Evolutionary conservation across 2,113 vertebrate genomes (phyloP).

Genomic region (Lepus timidus): DNA sequence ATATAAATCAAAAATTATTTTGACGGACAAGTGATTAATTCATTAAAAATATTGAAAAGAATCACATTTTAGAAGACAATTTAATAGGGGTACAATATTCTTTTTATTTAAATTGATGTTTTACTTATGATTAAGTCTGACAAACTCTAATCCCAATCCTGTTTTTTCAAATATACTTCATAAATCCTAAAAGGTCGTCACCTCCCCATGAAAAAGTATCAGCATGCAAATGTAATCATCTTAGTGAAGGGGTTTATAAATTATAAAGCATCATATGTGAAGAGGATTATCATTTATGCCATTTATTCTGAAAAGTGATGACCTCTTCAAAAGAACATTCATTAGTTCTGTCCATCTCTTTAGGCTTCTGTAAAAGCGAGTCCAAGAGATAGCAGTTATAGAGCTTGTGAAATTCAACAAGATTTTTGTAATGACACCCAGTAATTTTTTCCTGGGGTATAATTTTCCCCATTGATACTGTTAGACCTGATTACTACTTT

Average conservation of each 20-base stretch:
- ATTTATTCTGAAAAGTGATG: background rate
- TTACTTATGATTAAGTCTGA: background rate
- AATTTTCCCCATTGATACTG: background rate
- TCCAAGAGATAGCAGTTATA: background rate
- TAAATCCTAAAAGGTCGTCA: constrained; percentile 56
- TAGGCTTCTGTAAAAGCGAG: background rate
- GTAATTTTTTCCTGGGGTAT: background rate
- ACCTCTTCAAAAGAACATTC: background rate
- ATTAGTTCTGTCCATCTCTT: background rate
- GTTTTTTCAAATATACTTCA: constrained; percentile 28
- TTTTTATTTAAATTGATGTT: background rate
- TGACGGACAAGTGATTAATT: constrained; percentile 13
- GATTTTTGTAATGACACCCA: background rate
- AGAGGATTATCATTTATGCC: background rate
- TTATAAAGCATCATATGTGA: background rate
- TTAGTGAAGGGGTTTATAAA: background rate
- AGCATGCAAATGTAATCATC: background rate
- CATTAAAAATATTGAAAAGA: constrained; percentile 21
- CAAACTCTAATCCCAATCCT: constrained; percentile 15
- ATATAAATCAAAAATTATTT: background rate
- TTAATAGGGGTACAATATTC: background rate
- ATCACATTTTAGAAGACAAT: constrained; percentile 9
- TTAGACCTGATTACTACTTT: background rate
- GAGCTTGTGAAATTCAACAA: background rate
- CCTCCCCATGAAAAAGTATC: background rate